These are phyloP conservation scores for Corbicula japonica DNA, from an alignment of 2,888 invertebrate genomes.

Conservation along the genomic window DNA sequence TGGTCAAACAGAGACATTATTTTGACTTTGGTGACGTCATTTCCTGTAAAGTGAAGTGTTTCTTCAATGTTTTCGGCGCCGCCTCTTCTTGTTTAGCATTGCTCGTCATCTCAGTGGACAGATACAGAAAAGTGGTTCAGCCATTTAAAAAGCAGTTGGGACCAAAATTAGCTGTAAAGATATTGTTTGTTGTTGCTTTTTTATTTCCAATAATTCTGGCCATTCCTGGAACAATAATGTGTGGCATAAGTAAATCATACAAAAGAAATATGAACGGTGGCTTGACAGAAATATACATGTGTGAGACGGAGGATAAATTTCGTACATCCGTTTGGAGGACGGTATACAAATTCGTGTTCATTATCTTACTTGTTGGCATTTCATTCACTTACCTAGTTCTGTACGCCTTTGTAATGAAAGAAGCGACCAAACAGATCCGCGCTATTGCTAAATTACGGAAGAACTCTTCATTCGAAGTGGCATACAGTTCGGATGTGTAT, in stretches of 20 bases:
- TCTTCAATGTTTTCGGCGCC: constrained; percentile 61
- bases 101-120: constrained; percentile 57
- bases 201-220: constrained; percentile 44
- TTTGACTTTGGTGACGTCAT: constrained; percentile 48
- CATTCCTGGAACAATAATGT: constrained; percentile 60
- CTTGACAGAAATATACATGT: constrained; percentile 53
- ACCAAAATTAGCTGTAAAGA: constrained; percentile 43
- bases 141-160: constrained; percentile 58
- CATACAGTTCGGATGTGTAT: constrained; percentile 55
- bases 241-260: constrained; percentile 47
- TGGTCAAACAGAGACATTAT: constrained; percentile 59
- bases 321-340: constrained; percentile 43
- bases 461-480: constrained; percentile 48
- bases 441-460: constrained; percentile 32
- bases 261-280: constrained; percentile 54
- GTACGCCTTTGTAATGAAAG: constrained; percentile 56
- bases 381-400: constrained; percentile 51
- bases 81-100: constrained; percentile 55
- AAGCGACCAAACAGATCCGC: constrained; percentile 51
- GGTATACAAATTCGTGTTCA: constrained; percentile 54
- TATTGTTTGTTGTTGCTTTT: constrained; percentile 45
- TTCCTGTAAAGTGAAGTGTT: constrained; percentile 60
- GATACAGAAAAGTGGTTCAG: constrained; percentile 55
- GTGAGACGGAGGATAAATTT: constrained; percentile 49
- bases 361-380: constrained; percentile 46